Conservation (phyloP, 2,888 invertebrate species). For the Dusona sp. region DNA sequence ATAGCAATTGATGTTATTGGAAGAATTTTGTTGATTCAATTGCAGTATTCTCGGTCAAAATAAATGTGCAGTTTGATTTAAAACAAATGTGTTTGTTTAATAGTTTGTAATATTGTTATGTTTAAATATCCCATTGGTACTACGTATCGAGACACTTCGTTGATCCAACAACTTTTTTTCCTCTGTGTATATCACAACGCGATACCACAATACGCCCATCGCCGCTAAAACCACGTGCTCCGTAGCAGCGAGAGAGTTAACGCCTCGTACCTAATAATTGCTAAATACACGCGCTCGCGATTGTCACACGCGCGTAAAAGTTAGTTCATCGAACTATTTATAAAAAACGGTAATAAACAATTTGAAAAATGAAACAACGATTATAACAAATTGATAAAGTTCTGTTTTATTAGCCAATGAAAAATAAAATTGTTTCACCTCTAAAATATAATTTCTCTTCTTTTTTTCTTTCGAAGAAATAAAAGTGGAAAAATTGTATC, state of each 20-base stretch:
- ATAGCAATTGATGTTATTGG: too few species aligned
- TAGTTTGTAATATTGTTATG: too few species aligned
- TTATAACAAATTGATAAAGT: not conserved
- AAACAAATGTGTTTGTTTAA: too few species aligned
- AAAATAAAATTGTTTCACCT: not conserved
- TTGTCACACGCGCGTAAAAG: not conserved
- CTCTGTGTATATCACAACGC: not conserved
- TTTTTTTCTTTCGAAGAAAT: not conserved
- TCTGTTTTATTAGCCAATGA: not conserved
- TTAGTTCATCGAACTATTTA: not conserved
- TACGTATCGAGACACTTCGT: too few species aligned
- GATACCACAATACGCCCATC: conserved; percentile 41
- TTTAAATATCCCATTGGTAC: too few species aligned
- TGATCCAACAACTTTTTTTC: too few species aligned
- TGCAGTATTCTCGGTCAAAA: too few species aligned
- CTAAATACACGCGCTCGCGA: conserved; percentile 30
- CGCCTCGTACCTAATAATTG: conserved; percentile 60
- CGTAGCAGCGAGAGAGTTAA: conserved; percentile 40
- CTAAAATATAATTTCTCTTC: not conserved
- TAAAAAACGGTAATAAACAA: not conserved
- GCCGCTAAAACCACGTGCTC: conserved; percentile 53
- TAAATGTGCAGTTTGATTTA: too few species aligned
- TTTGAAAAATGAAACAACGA: not conserved
- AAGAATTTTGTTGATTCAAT: too few species aligned
- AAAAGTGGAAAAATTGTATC: not conserved